Evolutionary conservation across 2,888 invertebrate species (phyloP), one percentile per base, ranked within the genome.

Genomic region (Patella depressa): DNA sequence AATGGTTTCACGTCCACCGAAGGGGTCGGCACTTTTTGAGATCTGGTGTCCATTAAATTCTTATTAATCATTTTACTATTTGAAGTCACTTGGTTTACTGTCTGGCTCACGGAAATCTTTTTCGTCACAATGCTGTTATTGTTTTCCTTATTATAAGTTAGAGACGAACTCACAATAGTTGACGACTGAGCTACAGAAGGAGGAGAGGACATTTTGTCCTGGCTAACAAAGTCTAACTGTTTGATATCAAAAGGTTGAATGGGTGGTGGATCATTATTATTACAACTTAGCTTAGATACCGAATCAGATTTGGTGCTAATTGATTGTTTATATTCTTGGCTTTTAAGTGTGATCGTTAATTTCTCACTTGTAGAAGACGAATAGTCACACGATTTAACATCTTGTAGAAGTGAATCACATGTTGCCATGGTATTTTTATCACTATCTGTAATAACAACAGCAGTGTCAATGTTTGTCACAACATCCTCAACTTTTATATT

Each of bases 401-500:
- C 24, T 24, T 19, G 19, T 24, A 3, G 12, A 65, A 65, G 65
- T 65, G 19, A 24, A 65, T 65, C 65, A 65, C 65, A 65, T 24
- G 24, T 65, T 65, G 19, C 19, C 45, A 45, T 45, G 45, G 45
- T 45, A 24, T 24, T 65, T 65, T 19, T 65, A 65, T 24, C 24
- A 65, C 24, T 65, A 11, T 65, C 65, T 12, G 65, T 12, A 65
- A 65, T 24, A 74, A 45, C 45, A 54, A n/a, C 53, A 54, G 54
- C 15, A 19, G 59, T 54, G 57, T 19, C 57, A 24, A 57, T 34
- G 57, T 55, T 73, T 34, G 72, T 45, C 15, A 55, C 29, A 11
- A 45, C 53, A 57, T 74, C 75, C 34, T 75, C 79, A 69, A 57
- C 71, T 14, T 69, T 65, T 54, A 71, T 70, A 70, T 15, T 59